These are phyloP conservation scores for Nebria brevicollis DNA, from an alignment of 2,888 invertebrate genomes.

Conservation along the genomic window DNA sequence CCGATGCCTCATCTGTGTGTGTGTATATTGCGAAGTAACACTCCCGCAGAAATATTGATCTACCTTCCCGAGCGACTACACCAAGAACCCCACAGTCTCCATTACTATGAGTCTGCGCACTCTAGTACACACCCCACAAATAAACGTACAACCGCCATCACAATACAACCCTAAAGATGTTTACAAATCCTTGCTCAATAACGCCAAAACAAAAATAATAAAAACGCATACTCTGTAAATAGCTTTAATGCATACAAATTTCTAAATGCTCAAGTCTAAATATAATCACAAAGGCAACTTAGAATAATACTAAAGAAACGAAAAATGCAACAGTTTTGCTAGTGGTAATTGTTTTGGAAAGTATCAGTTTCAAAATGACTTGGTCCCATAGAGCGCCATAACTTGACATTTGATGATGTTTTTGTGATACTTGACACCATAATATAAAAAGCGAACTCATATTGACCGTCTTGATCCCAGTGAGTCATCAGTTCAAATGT, in stretches of 20 bases:
- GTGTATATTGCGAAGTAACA: conserved; percentile 21
- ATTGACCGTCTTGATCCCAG: conserved; percentile 20
- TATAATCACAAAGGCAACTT: conserved; percentile 6
- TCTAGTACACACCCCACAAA: not conserved
- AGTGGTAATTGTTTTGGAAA: not conserved
- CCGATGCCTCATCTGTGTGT: conserved; percentile 5
- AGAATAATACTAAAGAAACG: not conserved
- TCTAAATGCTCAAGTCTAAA: conserved; percentile 2
- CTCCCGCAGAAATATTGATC: conserved; percentile 47
- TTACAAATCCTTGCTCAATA: not conserved
- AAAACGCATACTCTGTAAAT: not conserved
- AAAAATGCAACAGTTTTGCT: not conserved
- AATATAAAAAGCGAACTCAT: conserved; percentile 26
- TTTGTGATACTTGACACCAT: conserved; percentile 33
- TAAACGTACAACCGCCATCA: not conserved
- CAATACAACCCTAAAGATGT: not conserved
- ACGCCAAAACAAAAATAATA: not conserved
- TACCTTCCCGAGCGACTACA: conserved; percentile 31
- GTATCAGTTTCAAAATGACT: not conserved
- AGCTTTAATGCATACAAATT: not conserved
- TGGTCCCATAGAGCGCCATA: conserved; percentile 4
- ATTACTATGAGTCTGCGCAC: conserved; percentile 31
- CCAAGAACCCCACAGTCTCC: conserved; percentile 18
- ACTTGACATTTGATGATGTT: conserved; percentile 24
- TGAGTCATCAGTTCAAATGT: conserved; percentile 38